Evolutionary conservation across 2,888 invertebrate species (phyloP).

Genomic region (Polydrusus pterygomalis): DNA sequence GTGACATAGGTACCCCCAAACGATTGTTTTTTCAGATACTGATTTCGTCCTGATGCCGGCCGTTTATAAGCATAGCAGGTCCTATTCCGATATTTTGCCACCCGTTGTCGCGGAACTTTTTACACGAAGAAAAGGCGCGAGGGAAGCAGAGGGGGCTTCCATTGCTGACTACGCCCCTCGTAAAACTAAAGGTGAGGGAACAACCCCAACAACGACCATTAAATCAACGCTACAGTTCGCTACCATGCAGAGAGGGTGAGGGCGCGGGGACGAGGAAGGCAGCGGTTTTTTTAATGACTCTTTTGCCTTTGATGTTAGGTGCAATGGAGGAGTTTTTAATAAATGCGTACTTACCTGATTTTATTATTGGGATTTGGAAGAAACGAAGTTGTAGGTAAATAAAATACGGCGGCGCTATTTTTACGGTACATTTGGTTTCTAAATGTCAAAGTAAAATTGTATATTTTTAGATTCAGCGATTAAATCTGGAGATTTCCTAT

Average conservation of each 20-base stretch:
- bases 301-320: constrained; percentile 55
- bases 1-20: too few relatives aligned
- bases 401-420: background rate
- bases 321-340: constrained; percentile 39
- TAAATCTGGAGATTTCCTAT: too few relatives aligned
- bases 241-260: constrained; percentile 58
- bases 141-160: constrained; percentile 59
- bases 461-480: too few relatives aligned
- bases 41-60: background rate
- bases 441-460: too few relatives aligned
- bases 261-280: constrained; percentile 11
- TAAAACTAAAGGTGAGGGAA: constrained; percentile 65
- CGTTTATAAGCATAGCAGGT: background rate
- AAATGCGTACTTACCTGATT: constrained; percentile 43
- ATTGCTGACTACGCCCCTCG: constrained; percentile 64
- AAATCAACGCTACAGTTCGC: constrained; percentile 61
- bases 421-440: too few relatives aligned
- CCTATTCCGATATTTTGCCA: constrained; percentile 15
- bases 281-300: constrained; percentile 50
- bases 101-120: constrained; percentile 56
- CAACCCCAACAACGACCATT: constrained; percentile 64
- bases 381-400: background rate
- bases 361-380: constrained; percentile 13
- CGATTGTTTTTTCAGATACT: too few relatives aligned
- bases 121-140: constrained; percentile 46